Evolutionary conservation across 2,113 vertebrate species (phyloP), one percentile per base, ranked within the genome.

Genomic region (Dromaius novaehollandiae): DNA sequence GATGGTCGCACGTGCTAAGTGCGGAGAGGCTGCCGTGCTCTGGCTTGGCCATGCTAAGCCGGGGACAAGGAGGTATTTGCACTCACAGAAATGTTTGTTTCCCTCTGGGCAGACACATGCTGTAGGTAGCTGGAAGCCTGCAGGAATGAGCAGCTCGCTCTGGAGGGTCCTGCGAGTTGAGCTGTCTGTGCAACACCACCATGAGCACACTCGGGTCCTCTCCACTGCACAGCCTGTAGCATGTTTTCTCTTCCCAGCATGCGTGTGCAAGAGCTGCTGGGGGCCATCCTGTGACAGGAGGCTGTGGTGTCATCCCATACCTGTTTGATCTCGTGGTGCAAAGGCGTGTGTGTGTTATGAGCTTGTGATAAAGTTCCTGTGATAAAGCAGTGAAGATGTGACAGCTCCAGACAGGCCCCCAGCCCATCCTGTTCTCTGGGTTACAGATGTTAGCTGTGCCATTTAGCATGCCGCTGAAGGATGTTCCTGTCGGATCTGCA

Each of bases 281-380:
- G 87, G 95, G 88, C 82, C 0, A 4, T 91, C 79, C 40, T 84
- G 84, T 73, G 92, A 75, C 93, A 91, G 90, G 92, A 79, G 92
- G 78, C 84, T 83, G 32, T 7, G 13, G 56, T 79, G 94, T 89
- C 79, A 86, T 42, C 75, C 89, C 68, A 0, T 75, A 91, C 95
- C 93, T 94, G 89, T 91, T 96, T 96, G 94, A 97, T 97, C 93
- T 96, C 66, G 0, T 32, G 78, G 95, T 91, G 94, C 89, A 96
- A 96, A 93, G 96, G 95, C 0, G 48, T 51, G 70, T 95, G 70
- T 95, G 93, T 89, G 90, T 38, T 92, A 75, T 63, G 89, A 91
- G 95, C 78, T 88, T 25, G 91, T 77, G 78, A 95, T 95, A 85
- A 91, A 95, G 91, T 96, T 94, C 78, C 87, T 94, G 96, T 85